Conservation (phyloP, 92 coral and sea anemone species). For the Pocillopora grandis region DNA sequence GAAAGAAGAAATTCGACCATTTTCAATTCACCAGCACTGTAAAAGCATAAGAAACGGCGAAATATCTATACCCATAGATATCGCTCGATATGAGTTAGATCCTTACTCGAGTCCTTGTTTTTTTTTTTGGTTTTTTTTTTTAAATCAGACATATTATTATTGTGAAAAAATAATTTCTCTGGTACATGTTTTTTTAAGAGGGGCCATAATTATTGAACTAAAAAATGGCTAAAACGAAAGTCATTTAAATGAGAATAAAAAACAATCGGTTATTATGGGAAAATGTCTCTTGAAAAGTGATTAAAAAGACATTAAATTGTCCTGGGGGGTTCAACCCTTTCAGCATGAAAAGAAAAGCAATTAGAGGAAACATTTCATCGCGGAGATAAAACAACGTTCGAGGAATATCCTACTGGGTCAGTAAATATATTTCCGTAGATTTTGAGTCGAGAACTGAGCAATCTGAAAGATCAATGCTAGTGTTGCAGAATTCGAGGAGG, state of each 20-base stretch:
- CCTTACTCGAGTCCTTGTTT: no score
- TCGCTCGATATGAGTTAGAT: no score
- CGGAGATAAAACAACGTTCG: neutral
- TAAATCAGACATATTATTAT: no score
- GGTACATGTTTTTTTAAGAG: no score
- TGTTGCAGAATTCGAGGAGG: neutral
- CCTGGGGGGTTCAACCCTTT: neutral
- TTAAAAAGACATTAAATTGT: neutral
- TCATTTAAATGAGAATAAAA: neutral
- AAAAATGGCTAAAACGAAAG: neutral
- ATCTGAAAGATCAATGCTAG: neutral
- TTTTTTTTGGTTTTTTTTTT: no score
- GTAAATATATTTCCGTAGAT: neutral
- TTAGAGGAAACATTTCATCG: neutral
- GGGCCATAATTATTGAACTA: no score
- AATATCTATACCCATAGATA: no score
- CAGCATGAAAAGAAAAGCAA: neutral
- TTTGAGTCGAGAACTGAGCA: neutral
- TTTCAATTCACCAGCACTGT: no score
- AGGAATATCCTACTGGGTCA: neutral
- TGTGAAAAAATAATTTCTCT: no score
- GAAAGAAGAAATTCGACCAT: no score
- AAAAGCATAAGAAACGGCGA: no score
- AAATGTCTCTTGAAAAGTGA: neutral
- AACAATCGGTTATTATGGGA: neutral